Percentiles rank a stretch among this genome's conserved stretches.
Conservation (phyloP, 64 coral and sea anemone species). For the Dendrophyllia cribrosa region DNA sequence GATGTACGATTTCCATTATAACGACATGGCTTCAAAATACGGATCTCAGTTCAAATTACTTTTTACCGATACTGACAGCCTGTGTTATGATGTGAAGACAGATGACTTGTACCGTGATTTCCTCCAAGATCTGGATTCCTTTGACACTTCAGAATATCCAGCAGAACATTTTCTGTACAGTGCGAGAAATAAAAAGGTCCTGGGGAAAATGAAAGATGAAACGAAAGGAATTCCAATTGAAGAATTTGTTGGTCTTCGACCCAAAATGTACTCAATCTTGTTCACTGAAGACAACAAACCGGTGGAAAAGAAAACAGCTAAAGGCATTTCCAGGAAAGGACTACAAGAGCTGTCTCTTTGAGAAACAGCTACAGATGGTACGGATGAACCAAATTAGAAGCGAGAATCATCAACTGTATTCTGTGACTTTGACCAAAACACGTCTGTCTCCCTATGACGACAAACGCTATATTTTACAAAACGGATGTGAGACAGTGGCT, state of each 20-base stretch:
- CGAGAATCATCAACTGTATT: slow-evolving; percentile 29
- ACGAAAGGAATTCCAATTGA: neutral
- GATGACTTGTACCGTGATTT: slow-evolving; percentile 41
- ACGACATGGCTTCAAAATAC: slow-evolving; percentile 9
- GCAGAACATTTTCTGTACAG: slow-evolving; percentile 6
- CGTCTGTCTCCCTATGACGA: slow-evolving; percentile 29
- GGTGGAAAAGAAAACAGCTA: slow-evolving; percentile 36
- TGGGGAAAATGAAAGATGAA: slow-evolving; percentile 56
- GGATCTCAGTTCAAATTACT: neutral
- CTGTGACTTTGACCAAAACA: slow-evolving; percentile 47
- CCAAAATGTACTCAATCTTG: slow-evolving; percentile 55
- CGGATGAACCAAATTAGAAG: slow-evolving; percentile 42
- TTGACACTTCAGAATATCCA: slow-evolving; percentile 35
- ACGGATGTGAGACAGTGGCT: slow-evolving; percentile 9
- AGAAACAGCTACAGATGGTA: slow-evolving; percentile 9
- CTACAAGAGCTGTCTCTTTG: slow-evolving; percentile 37
- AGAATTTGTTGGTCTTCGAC: slow-evolving; percentile 37
- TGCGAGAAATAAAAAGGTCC: slow-evolving; percentile 48
- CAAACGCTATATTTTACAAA: slow-evolving; percentile 38
- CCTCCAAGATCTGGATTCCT: neutral
- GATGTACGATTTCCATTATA: slow-evolving; percentile 56
- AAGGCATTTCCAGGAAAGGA: slow-evolving; percentile 24
- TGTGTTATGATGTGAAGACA: slow-evolving; percentile 5
- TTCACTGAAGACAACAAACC: slow-evolving; percentile 5
- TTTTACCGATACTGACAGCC: slow-evolving; percentile 22